Percentiles rank a stretch among this genome's conserved stretches.
phyloP scores from a whole-genome alignment of 2,797 vertebrate genomes.

The Falco naumanni region DNA sequence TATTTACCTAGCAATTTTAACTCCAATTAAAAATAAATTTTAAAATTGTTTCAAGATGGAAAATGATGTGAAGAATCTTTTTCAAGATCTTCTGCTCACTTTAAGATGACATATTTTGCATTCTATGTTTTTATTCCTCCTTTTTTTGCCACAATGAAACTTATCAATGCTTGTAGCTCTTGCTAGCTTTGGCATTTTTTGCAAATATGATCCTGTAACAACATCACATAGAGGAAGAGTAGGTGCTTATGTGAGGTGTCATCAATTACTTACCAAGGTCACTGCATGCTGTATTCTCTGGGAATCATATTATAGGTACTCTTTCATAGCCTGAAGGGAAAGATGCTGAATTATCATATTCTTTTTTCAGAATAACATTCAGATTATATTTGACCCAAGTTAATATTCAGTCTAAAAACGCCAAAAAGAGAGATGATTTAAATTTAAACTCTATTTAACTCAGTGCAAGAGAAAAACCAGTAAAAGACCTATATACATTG shows the following conservation, averaged over 20 bases:
- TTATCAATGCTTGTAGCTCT: background rate
- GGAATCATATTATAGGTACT: background rate
- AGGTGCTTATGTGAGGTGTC: constrained; percentile 1
- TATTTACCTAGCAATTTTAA: background rate
- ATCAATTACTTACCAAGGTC: constrained; percentile 39
- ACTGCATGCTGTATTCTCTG: background rate
- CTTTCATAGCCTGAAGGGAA: constrained; percentile 9
- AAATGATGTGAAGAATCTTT: background rate
- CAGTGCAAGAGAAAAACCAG: background rate
- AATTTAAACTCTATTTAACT: background rate
- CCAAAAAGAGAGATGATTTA: constrained; percentile 13
- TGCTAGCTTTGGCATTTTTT: constrained; percentile 24
- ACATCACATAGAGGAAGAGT: background rate
- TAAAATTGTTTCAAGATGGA: background rate
- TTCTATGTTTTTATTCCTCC: background rate
- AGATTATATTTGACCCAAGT: constrained; percentile 25
- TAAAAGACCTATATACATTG: background rate
- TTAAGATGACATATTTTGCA: background rate
- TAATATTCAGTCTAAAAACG: constrained; percentile 20
- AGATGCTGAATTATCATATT: background rate
- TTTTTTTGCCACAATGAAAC: background rate
- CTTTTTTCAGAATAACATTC: background rate
- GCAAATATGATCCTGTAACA: constrained; percentile 31
- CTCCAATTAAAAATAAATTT: background rate
- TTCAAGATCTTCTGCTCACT: background rate